A percentile compares a stretch with the other conserved stretches of the same genome.
These are phyloP conservation scores for Parotocinclus haroldoi DNA, from an alignment of 2,797 vertebrate genomes.

Conservation along the genomic window DNA sequence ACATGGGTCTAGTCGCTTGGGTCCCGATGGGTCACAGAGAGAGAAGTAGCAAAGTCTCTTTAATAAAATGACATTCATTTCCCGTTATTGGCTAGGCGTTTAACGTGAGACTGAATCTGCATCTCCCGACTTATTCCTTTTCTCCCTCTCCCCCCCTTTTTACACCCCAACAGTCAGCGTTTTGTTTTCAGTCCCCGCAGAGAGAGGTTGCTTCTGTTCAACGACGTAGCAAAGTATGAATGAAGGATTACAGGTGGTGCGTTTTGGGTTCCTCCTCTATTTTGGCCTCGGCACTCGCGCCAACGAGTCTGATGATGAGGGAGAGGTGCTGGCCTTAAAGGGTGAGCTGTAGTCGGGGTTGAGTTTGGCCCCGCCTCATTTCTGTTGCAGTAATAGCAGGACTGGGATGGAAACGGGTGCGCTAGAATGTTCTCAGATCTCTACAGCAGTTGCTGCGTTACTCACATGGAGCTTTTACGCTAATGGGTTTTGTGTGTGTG, in stretches of 20 bases:
- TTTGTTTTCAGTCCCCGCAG: conserved; percentile 20
- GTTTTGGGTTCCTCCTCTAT: background rate
- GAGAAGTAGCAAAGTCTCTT: conserved; percentile 31
- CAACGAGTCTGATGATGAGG: conserved; percentile 8
- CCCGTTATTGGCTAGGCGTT: conserved; percentile 32
- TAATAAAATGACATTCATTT: conserved; percentile 55
- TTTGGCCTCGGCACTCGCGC: conserved; percentile 17
- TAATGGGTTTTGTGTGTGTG: background rate
- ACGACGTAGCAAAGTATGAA: background rate
- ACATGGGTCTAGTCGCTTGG: conserved; percentile 48
- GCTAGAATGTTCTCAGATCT: conserved; percentile 3
- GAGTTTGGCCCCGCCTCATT: background rate
- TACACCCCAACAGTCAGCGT: conserved; percentile 10
- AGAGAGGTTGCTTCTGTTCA: conserved; percentile 38
- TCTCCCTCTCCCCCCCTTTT: background rate
- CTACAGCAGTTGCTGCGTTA: conserved; percentile 3
- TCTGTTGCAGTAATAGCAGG: conserved; percentile 4
- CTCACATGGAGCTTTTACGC: conserved; percentile 20
- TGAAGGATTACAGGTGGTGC: conserved; percentile 9
- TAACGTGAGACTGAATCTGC: conserved; percentile 2
- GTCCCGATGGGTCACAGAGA: conserved; percentile 27
- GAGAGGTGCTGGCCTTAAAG: conserved; percentile 31
- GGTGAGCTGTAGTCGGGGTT: conserved; percentile 20
- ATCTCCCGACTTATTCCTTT: background rate
- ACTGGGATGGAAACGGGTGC: background rate